These are phyloP conservation scores for Lepidurus apus DNA, from an alignment of 1,140 invertebrate genomes.

Conservation along the genomic window DNA sequence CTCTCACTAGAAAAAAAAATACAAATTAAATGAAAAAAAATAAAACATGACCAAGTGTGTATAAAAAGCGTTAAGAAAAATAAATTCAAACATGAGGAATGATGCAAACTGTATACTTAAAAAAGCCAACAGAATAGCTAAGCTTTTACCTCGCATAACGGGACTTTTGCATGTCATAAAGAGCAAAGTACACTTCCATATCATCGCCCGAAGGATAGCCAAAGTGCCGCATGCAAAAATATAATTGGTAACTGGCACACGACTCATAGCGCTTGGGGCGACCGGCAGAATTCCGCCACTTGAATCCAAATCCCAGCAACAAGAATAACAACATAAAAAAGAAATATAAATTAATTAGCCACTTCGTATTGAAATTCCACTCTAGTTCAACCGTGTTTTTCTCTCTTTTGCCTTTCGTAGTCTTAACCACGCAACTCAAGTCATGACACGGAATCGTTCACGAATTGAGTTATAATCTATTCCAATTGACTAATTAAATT, in stretches of 20 bases:
- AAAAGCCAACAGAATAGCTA: conserved; percentile 23
- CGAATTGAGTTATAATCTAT: too few relatives aligned
- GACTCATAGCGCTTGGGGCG: conserved; percentile 38
- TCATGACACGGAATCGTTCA: too few relatives aligned
- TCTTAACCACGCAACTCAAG: too few relatives aligned
- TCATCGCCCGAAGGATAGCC: conserved; percentile 79
- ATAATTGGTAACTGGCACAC: conserved; percentile 72
- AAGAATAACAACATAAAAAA: conserved; percentile 33
- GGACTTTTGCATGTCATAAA: conserved; percentile 58
- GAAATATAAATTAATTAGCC: conserved; percentile 37
- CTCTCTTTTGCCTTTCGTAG: too few relatives aligned
- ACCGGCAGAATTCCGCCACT: conserved; percentile 26
- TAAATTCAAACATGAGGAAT: neutral
- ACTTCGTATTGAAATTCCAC: too few relatives aligned
- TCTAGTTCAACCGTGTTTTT: too few relatives aligned
- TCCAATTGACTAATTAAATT: too few relatives aligned
- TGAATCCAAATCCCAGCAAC: too few relatives aligned
- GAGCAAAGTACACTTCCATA: conserved; percentile 77
- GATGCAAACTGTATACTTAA: conserved; percentile 26
- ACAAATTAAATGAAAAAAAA: neutral
- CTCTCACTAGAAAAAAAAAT: conserved; percentile 60
- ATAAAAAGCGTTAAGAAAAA: conserved; percentile 27
- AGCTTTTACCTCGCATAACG: conserved; percentile 26
- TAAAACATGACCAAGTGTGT: conserved; percentile 4
- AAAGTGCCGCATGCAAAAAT: conserved; percentile 82